A percentile compares a stretch with the other conserved stretches of the same genome.
These are phyloP conservation scores for Drosophila persimilis DNA, from an alignment of 1,140 invertebrate species.

Conservation along the genomic window DNA sequence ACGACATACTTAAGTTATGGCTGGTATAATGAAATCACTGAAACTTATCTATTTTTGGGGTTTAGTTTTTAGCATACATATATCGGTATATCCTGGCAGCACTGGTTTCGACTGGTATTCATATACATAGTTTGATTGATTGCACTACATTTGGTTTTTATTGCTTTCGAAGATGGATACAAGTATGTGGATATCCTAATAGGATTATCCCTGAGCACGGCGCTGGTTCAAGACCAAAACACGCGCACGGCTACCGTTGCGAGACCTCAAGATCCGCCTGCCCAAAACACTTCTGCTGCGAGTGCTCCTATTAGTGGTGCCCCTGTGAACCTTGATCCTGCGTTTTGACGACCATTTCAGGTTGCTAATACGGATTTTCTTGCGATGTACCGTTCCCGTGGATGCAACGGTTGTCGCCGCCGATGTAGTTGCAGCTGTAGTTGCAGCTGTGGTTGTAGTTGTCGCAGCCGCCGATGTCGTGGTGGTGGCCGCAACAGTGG, in stretches of 20 bases:
- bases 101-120: too few species aligned
- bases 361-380: background rate
- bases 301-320: conserved; percentile 1
- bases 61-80: too few species aligned
- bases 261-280: background rate
- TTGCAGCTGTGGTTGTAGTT: conserved; percentile 8
- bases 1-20: too few species aligned
- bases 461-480: conserved; percentile 2
- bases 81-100: too few species aligned
- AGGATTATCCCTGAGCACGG: conserved; percentile 9
- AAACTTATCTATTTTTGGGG: too few species aligned
- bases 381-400: conserved; percentile 9
- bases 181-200: too few species aligned
- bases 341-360: background rate
- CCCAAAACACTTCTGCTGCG: background rate
- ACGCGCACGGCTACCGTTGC: background rate
- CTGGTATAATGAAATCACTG: too few species aligned
- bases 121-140: too few species aligned
- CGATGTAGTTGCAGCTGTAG: conserved; percentile 5
- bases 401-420: conserved; percentile 3
- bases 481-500: background rate
- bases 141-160: too few species aligned
- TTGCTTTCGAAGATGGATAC: too few species aligned
- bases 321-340: background rate
- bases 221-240: background rate